phyloP scores from a whole-genome alignment of 2,113 vertebrate species.

The Illadopsis cleaveri region DNA sequence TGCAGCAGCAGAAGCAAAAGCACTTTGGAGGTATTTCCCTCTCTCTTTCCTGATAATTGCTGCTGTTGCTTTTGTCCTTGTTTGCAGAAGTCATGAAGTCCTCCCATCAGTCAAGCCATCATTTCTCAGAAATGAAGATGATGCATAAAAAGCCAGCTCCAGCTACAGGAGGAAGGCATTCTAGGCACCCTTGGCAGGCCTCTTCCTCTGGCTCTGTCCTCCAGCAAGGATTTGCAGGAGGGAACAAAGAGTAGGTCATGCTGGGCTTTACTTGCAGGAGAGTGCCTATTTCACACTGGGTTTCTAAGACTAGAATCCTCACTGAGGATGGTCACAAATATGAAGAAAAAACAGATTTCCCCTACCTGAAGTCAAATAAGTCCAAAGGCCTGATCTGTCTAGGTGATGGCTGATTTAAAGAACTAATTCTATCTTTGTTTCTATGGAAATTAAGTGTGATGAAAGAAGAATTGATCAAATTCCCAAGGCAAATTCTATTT shows the following conservation, averaged over 20 bases:
- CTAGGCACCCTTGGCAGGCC: not conserved
- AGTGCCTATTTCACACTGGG: not conserved
- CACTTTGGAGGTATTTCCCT: not conserved
- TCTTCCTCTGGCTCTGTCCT: not conserved
- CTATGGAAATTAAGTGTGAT: not conserved
- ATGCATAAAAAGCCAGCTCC: not conserved
- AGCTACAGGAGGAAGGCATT: not conserved
- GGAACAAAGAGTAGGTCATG: accelerated
- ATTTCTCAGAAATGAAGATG: not conserved
- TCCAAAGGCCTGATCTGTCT: not conserved
- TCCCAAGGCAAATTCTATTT: not conserved
- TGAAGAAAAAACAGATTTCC: not conserved
- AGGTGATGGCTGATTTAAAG: not conserved
- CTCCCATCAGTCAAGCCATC: not conserved
- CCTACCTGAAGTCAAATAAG: not conserved
- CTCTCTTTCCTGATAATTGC: not conserved
- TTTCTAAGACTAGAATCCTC: not conserved
- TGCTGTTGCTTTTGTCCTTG: not conserved
- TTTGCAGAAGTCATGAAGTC: not conserved
- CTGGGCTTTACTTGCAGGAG: not conserved
- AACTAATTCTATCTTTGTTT: not conserved
- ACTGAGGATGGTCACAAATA: not conserved
- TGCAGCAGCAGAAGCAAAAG: not conserved
- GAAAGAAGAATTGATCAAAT: not conserved
- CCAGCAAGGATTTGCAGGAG: not conserved